Percentiles rank a stretch among this genome's conserved stretches.
Evolutionary conservation across 2,888 invertebrate genomes (phyloP).

Genomic region (Neoscelio sp.): DNA sequence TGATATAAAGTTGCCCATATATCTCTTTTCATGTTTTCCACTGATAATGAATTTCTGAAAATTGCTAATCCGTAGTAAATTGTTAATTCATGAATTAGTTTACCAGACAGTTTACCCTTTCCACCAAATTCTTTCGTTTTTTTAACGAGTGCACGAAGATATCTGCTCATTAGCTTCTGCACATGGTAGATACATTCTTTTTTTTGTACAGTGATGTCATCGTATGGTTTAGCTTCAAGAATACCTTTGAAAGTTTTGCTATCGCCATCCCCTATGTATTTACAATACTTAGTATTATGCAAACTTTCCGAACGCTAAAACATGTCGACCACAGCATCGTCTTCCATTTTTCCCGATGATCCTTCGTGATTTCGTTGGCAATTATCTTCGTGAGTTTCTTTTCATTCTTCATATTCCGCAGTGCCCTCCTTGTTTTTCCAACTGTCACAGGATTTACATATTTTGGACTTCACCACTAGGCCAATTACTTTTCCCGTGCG

Average conservation of each 20-base stretch:
- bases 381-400: conserved; percentile 9
- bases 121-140: conserved; percentile 20
- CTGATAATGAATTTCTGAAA: conserved; percentile 46
- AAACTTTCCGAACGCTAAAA: conserved; percentile 29
- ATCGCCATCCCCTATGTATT: conserved; percentile 40
- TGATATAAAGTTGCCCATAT: conserved; percentile 70
- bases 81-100: conserved; percentile 56
- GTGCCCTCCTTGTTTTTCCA: conserved; percentile 46
- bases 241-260: conserved; percentile 49
- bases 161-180: conserved; percentile 43
- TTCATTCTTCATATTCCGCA: conserved; percentile 26
- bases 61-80: conserved; percentile 66
- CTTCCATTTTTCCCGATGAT: conserved; percentile 19
- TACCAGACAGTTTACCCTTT: conserved; percentile 44
- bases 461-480: conserved; percentile 33
- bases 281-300: conserved; percentile 24
- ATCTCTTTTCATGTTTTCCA: conserved; percentile 58
- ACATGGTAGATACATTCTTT: conserved; percentile 50
- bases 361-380: conserved; percentile 18
- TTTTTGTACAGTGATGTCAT: conserved; percentile 28
- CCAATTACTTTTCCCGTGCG: conserved; percentile 54
- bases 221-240: conserved; percentile 34
- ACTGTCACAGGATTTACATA: conserved; percentile 37
- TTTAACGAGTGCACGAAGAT: conserved; percentile 6
- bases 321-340: conserved; percentile 24